Evolutionary conservation across 2,888 invertebrate species (phyloP), one percentile per base, ranked within the genome.

Genomic region (Bimastos eiseni): DNA sequence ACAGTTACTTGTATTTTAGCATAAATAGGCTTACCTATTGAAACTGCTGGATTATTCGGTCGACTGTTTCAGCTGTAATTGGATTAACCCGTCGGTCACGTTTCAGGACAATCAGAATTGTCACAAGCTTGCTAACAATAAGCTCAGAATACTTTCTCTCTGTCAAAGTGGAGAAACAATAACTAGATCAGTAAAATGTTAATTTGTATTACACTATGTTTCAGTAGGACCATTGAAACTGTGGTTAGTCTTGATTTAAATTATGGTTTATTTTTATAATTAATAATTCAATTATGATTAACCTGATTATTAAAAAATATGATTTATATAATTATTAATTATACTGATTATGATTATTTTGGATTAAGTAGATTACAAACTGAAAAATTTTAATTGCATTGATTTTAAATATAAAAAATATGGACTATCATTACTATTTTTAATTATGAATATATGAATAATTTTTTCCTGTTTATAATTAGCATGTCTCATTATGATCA

Each of bases 121-220:
- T 86, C 86, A 37, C 37, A 34, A 36, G 17, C 37, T 86, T 86
- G 36, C 36, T 86, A 19, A 37, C 36, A 36, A 36, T 36, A 24
- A 36, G 21, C 37, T 86, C 36, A 86, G 86, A 86, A 86, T 37
- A 86, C 19, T 86, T 86, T 37, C 86, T 34, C 86, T 86, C 86
- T 86, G 86, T 3, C 70, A 70, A 70, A 70, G n/a, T 70, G n/a
- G 70, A 70, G n/a, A n/a, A 70, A n/a, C n/a, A 70, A 70, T n/a
- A 70, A 70, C n/a, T 70, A 70, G n/a, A 70, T 70, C n/a, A 30
- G 13, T 6, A 15, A 70, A 6, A 70, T 30, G 11, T 70, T 70
- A 13, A n/a, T n/a, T n/a, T 70, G n/a, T n/a, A n/a, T n/a, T n/a
- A n/a, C 4, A n/a, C 8, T 70, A 70, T n/a, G n/a, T 44, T n/a